phyloP scores from a whole-genome alignment of 2,888 invertebrate genomes.

The Phengaris alcon region DNA sequence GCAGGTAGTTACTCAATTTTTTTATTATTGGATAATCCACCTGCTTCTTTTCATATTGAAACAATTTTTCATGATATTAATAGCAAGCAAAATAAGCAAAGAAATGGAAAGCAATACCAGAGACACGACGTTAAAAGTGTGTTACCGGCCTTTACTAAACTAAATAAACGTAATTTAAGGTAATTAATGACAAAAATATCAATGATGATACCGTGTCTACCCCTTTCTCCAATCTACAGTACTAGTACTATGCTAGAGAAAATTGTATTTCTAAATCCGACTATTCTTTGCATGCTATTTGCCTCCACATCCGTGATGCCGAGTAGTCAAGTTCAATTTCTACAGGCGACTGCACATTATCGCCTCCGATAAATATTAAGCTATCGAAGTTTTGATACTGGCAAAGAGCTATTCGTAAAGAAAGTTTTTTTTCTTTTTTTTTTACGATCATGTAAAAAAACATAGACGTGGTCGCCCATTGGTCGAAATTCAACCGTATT shows the following conservation, averaged over 20 bases:
- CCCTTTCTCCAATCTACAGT: not conserved
- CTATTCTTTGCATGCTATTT: conserved; percentile 33
- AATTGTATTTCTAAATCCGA: conserved; percentile 62
- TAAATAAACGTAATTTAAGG: too few species aligned
- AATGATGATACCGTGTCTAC: not conserved
- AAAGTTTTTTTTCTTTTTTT: not conserved
- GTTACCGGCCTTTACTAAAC: too few species aligned
- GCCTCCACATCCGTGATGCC: conserved; percentile 25
- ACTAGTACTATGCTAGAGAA: conserved; percentile 44
- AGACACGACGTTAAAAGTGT: too few species aligned
- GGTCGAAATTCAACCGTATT: too few species aligned
- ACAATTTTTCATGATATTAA: too few species aligned
- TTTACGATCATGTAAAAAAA: not conserved
- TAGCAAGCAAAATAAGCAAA: too few species aligned
- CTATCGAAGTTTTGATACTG: not conserved
- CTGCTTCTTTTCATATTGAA: too few species aligned
- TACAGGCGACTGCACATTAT: conserved; percentile 22
- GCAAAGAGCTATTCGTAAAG: too few species aligned
- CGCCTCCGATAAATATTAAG: not conserved
- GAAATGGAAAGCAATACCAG: too few species aligned
- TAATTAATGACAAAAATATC: not conserved
- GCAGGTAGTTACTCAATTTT: too few species aligned
- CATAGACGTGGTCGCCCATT: too few species aligned
- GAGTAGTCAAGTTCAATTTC: conserved; percentile 21
- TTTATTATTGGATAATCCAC: too few species aligned